Evolutionary conservation across 2,797 vertebrate genomes (phyloP), one percentile per base, ranked within the genome.

Genomic region (Alcedo quadribrachys): DNA sequence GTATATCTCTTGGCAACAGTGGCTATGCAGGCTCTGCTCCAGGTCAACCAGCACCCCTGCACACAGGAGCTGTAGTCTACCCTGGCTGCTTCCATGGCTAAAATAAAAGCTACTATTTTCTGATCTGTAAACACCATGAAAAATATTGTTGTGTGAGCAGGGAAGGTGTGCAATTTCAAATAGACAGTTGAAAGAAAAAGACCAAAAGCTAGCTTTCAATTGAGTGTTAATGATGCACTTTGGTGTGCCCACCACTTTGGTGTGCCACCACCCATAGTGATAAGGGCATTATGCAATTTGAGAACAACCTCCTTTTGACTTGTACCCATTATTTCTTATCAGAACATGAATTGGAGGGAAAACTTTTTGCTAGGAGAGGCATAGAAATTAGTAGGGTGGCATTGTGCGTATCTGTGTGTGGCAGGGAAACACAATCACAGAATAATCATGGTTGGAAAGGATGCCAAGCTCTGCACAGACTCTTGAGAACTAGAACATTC

Each of bases 231-330:
- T 32, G 62, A 79, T 35, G 40, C 9, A 8, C 18, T 73, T 67
- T 54, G 61, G 60, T 76, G 62, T 58, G 62, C 82, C 69, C 55
- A 68, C 17, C 19, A 43, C 42, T 17, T 37, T 37, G 37, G 37
- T 37, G 12, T 13, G 37, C 37, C 37, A 37, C 33, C 32, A 13
- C 37, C 33, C 0, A 0, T 28, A n/a, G 62, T 35, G 22, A 42
- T 35, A 30, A 67, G 62, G 90, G 66, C 27, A 37, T 42, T 30
- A n/a, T 45, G 58, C 55, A 66, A 40, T 53, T 73, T 55, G 53
- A 89, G 69, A 94, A 79, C 51, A 55, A 73, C 55, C 51, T 92
- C 51, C 25, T 46, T 86, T 76, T 89, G 87, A 83, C 51, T 85
- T 60, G 20, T 27, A 53, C 19, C 24, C 27, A 27, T 24, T 83